Evolutionary conservation across 2,113 vertebrate species (phyloP).

Genomic region (Sylvilagus bachmani): DNA sequence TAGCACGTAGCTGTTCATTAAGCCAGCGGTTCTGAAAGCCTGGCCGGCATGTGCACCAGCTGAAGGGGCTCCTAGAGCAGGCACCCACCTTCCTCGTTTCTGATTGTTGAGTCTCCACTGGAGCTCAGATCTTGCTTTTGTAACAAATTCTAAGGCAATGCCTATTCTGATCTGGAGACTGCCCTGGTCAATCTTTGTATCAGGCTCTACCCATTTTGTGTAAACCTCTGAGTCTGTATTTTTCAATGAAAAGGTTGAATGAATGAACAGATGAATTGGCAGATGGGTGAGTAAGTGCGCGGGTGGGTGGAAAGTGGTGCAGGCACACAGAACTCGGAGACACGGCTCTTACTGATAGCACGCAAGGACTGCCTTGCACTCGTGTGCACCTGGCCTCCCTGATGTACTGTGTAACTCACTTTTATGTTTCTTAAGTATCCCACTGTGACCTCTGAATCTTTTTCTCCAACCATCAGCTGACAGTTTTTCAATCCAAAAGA

Average conservation of each 20-base stretch:
- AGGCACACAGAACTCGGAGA: neutral
- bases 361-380: neutral
- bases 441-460: neutral
- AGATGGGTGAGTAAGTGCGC: no score
- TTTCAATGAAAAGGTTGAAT: conserved; percentile 33
- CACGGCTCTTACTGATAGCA: neutral
- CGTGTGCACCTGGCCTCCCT: neutral
- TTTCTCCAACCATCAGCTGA: conserved; percentile 2
- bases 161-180: neutral
- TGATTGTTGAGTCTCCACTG: neutral
- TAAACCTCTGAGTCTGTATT: neutral
- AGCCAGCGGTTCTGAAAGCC: neutral
- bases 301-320: neutral
- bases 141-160: neutral
- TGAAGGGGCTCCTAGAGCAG: neutral
- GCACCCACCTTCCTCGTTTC: neutral
- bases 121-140: neutral
- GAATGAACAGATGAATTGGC: neutral
- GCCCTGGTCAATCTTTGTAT: neutral
- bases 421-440: neutral
- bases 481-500: neutral
- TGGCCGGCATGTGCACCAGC: neutral
- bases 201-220: neutral
- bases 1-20: neutral
- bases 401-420: neutral